Evolutionary conservation across 2,113 vertebrate genomes (phyloP).

Genomic region (Kobus ellipsiprymnus): DNA sequence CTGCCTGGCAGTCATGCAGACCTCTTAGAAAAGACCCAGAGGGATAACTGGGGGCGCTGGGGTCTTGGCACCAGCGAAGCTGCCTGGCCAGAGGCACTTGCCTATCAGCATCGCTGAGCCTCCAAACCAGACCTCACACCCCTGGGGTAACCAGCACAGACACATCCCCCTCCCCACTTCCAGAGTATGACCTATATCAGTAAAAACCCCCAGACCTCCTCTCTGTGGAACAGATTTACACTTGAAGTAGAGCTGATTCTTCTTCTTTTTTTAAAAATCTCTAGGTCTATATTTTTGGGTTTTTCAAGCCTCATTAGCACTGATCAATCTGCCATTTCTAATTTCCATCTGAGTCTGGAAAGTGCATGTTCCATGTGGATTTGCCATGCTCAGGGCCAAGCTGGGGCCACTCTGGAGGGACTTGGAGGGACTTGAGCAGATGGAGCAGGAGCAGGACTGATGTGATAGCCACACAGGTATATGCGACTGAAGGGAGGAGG

Average conservation of each 20-base stretch:
- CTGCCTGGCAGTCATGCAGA: not conserved
- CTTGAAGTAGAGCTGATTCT: not conserved
- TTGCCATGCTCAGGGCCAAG: not conserved
- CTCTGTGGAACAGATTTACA: not conserved
- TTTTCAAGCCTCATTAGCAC: slow-evolving; percentile 35
- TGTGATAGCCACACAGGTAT: not conserved
- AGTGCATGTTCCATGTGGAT: not conserved
- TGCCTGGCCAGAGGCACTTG: not conserved
- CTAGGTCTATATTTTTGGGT: not conserved
- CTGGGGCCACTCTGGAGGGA: not conserved
- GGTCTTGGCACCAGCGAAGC: not conserved
- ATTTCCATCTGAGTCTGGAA: slow-evolving; percentile 43
- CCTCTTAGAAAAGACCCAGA: not conserved
- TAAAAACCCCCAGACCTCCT: not conserved
- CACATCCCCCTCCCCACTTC: not conserved
- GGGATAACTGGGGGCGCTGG: not conserved
- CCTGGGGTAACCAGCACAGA: accelerated
- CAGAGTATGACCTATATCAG: accelerated
- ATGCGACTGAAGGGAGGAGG: not conserved
- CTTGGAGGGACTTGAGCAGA: not conserved
- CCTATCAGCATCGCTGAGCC: not conserved
- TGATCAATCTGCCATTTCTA: slow-evolving; percentile 61
- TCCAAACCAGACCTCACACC: not conserved
- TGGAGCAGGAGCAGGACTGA: not conserved
- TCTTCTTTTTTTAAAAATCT: not conserved